Base-by-base conservation (phyloP, 2,888 invertebrate species). In the Netelia inedita region DNA sequence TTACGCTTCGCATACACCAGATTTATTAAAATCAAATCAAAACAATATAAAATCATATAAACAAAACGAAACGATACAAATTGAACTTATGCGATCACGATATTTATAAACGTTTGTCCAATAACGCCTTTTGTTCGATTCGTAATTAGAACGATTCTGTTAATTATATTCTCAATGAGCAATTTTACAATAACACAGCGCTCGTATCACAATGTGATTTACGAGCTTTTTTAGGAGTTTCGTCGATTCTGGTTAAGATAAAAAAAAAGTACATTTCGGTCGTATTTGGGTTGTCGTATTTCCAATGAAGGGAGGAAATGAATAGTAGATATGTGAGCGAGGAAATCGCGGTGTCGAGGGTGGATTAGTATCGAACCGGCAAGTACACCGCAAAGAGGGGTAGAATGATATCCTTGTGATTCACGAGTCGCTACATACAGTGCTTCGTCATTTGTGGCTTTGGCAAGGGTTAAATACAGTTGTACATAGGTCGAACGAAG, bases 341-440 rank as follows among this genome's bases (percentile, higher is more conserved):
- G 57, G 10, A 72, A 10, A 19, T 23, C 6, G 35, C 61, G 19
- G 21, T 46, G 53, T 41, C 11, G 16, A 65, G 53, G 43, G 72
- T 72, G 69, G 65, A 63, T 63, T 35, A 41, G 63, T 21, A 71
- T 63, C 61, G 71, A 55, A 43, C n/a, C n/a, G 46, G 35, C 61
- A 53, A 61, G 53, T 19, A 59, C 46, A 59, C 57, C 19, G 46
- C 10, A 19, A 57, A 57, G 16, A 57, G 57, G 53, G 21, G 16
- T 57, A 57, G 61, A 41, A 71, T 63, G 41, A 71, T 79, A 71
- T 68, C 41, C 61, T 61, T 63, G 63, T 71, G 61, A 71, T 63
- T 46, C 61, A 50, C 35, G 65, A 57, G 46, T 65, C 35, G 41
- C n/a, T 55, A 28, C 55, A 11, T 19, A 57, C 28, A 41, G 53